Base-by-base conservation (phyloP, 1,140 invertebrate genomes). In the Calliphora vicina region DNA sequence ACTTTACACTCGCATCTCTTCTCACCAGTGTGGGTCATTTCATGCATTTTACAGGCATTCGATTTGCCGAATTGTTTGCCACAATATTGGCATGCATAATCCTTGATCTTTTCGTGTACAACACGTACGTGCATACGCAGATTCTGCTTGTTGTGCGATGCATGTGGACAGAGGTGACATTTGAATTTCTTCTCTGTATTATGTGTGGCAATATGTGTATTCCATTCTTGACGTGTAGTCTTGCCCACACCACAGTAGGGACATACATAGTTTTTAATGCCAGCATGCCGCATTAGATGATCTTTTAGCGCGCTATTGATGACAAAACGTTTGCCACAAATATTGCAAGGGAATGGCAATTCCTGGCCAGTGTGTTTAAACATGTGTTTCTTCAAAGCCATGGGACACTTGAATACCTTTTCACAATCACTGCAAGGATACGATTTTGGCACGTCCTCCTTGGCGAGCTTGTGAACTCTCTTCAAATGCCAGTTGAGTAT, bases 321-420 rank as follows among this genome's bases (percentile, higher is more conserved):
- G 6, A 88, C 87, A 81, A 90, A 90, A n/a, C 87, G 85, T 81
- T 90, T 89, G 72, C 92, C 92, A 83, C 92, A 93, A 1, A 92
- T 92, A 80, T 93, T 92, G 84, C 93, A 93, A 0, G 92, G 91
- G 61, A 92, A 93, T 0, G 92, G 92, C 57, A 92, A 90, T 86
- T 93, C 92, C 35, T 92, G 92, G 15, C 92, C 92, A 84, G 88
- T 88, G 76, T 93, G 92, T 25, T 92, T 93, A 74, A 92, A 92
- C 83, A 92, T 92, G 83, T 93, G 93, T 82, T 93, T 90, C 76
- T 90, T 90, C 6, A 90, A 83, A 1, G 88, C 88, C 87, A 88
- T 89, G 2, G 87, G 88, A 76, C 88, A 89, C 13, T 87, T 87
- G 74, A 90, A 89, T 0, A 90, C 82, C 81, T 89, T 90, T 61